Conservation (phyloP, 53 echinoderm and acorn worm genomes). For the Crossaster papposus region DNA sequence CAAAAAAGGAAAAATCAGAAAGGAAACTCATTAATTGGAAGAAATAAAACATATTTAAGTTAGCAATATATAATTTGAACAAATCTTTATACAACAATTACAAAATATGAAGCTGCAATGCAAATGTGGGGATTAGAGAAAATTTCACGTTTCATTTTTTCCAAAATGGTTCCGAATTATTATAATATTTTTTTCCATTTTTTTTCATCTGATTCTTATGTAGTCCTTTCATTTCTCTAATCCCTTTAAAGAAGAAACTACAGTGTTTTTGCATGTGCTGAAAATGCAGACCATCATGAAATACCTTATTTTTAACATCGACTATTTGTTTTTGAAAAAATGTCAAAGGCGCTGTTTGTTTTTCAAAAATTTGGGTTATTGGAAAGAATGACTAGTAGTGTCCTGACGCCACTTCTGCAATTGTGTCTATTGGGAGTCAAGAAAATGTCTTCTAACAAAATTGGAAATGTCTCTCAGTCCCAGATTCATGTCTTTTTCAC, state of each 20-base stretch:
- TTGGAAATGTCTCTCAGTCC: too few species aligned
- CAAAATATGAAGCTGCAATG: conserved; percentile 36
- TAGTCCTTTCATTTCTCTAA: conserved; percentile 9
- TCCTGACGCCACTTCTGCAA: too few species aligned
- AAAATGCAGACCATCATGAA: conserved; percentile 14
- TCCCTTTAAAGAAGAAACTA: not conserved
- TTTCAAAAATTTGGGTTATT: not conserved
- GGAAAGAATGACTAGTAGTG: too few species aligned
- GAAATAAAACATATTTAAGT: conserved; percentile 14
- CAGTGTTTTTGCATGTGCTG: not conserved
- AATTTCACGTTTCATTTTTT: not conserved
- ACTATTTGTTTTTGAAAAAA: not conserved
- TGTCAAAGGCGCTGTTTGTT: too few species aligned
- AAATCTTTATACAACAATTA: conserved; percentile 41
- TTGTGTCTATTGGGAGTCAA: too few species aligned
- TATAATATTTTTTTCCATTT: not conserved
- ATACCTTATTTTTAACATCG: not conserved
- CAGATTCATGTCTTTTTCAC: too few species aligned
- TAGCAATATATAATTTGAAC: conserved; percentile 46
- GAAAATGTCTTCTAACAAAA: too few species aligned
- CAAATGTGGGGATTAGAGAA: conserved; percentile 5
- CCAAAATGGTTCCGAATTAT: not conserved
- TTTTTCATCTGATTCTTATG: not conserved
- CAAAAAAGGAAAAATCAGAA: conserved; percentile 3
- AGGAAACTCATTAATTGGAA: not conserved